Conservation (phyloP, 2,888 invertebrate species). For the Heliconius aoede region DNA sequence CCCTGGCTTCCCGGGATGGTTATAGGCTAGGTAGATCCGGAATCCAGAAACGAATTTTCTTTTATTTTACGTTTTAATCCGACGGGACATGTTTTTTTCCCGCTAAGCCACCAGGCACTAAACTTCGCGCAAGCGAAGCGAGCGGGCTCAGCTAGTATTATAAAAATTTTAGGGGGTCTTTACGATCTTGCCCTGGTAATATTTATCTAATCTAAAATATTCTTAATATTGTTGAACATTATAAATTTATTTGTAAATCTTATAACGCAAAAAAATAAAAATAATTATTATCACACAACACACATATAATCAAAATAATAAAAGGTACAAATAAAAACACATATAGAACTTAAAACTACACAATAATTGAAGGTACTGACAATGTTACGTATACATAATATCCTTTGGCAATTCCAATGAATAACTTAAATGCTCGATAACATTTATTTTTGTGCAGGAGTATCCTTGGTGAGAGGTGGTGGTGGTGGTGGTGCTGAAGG, state of each 20-base stretch:
- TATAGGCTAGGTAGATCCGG: no score
- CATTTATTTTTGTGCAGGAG: neutral
- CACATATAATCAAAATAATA: constrained; percentile 2
- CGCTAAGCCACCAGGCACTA: no score
- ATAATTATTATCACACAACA: constrained; percentile 1
- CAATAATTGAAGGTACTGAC: constrained; percentile 30
- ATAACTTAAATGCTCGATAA: constrained; percentile 2
- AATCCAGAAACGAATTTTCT: no score
- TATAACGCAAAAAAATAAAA: neutral
- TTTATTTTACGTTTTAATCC: no score
- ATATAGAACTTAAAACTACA: neutral
- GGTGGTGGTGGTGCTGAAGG: no score
- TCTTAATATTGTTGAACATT: neutral
- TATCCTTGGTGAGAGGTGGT: neutral
- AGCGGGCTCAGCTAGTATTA: no score
- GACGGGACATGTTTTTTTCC: no score
- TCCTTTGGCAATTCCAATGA: constrained; percentile 24
- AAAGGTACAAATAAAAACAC: neutral
- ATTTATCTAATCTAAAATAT: neutral
- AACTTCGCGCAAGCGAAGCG: no score
- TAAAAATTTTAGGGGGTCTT: no score
- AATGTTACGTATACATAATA: constrained; percentile 28
- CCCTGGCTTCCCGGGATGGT: no score
- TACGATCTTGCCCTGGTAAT: no score
- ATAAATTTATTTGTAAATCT: no score